These are phyloP conservation scores for Phoxinus dragarum DNA, from an alignment of 2,797 vertebrate genomes.

Conservation along the genomic window DNA sequence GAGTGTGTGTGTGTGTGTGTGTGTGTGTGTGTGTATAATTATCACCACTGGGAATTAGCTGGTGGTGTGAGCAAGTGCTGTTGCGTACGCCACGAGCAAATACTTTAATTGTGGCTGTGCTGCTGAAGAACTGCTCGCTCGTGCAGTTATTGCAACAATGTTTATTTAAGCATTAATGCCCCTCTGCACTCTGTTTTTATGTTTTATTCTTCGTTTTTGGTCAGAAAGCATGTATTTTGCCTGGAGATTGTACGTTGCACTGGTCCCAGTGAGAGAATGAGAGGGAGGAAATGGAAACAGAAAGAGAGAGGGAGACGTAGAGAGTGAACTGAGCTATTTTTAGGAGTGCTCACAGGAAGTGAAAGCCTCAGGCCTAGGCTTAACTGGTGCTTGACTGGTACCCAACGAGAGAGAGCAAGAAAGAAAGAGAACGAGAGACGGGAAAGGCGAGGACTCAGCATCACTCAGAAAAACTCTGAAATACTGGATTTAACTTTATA, in stretches of 20 bases:
- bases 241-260: constrained; percentile 9
- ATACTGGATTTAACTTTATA: neutral
- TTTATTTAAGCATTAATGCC: constrained; percentile 31
- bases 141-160: constrained; percentile 30
- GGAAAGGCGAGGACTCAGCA: neutral
- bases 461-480: neutral
- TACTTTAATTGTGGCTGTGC: constrained; percentile 52
- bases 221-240: constrained; percentile 4
- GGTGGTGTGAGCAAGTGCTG: constrained; percentile 36
- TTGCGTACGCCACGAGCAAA: constrained; percentile 44
- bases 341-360: constrained; percentile 44
- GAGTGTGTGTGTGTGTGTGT: constrained; percentile 34
- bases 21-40: constrained; percentile 56
- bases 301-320: constrained; percentile 9
- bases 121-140: constrained; percentile 36
- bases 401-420: constrained; percentile 19
- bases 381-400: constrained; percentile 38
- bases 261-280: constrained; percentile 36
- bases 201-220: constrained; percentile 5
- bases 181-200: constrained; percentile 16
- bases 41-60: constrained; percentile 59
- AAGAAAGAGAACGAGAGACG: neutral
- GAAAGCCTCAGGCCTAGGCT: constrained; percentile 43
- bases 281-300: constrained; percentile 27
- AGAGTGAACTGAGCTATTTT: constrained; percentile 39